Percentiles rank a stretch among this genome's conserved stretches.
Evolutionary conservation across 1,140 invertebrate species (phyloP).

Genomic region (Piezodorus guildinii): DNA sequence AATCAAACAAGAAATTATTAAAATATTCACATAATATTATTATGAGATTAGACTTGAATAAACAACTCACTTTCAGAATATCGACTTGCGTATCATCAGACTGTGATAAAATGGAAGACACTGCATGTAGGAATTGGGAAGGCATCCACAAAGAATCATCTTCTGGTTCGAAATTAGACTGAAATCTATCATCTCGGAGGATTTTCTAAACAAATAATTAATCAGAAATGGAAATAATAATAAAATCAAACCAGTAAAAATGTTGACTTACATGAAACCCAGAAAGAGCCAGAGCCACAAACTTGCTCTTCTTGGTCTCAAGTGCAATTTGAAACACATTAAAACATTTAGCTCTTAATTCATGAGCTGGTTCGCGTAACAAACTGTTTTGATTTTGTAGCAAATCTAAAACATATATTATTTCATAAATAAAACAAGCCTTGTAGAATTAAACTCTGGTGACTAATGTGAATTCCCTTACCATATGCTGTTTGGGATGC

Average conservation of each 20-base stretch:
- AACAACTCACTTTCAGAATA: slow-evolving; percentile 45
- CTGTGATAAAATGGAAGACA: slow-evolving; percentile 60
- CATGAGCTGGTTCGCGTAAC: slow-evolving; percentile 65
- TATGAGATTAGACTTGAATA: too few relatives aligned
- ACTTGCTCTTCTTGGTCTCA: slow-evolving; percentile 72
- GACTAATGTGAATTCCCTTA: slow-evolving; percentile 33
- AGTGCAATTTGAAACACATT: slow-evolving; percentile 71
- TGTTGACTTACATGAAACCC: slow-evolving; percentile 64
- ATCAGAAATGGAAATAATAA: slow-evolving; percentile 1
- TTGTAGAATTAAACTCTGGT: neutral
- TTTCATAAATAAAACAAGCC: neutral
- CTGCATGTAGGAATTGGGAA: slow-evolving; percentile 72
- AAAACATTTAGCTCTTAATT: slow-evolving; percentile 70
- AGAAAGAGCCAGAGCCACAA: slow-evolving; percentile 64
- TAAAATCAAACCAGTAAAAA: slow-evolving; percentile 14
- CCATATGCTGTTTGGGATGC: slow-evolving; percentile 68
- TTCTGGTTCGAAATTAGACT: slow-evolving; percentile 79
- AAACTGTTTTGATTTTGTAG: slow-evolving; percentile 67
- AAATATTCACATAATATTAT: too few relatives aligned
- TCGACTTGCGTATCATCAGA: slow-evolving; percentile 65
- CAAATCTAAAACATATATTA: slow-evolving; percentile 49
- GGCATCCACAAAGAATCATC: slow-evolving; percentile 84
- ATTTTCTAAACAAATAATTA: slow-evolving; percentile 53
- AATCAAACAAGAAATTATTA: neutral
- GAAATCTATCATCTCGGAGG: slow-evolving; percentile 78